Conservation (phyloP, 35 echinoderm and acorn worm species). For the Apostichopus californicus region DNA sequence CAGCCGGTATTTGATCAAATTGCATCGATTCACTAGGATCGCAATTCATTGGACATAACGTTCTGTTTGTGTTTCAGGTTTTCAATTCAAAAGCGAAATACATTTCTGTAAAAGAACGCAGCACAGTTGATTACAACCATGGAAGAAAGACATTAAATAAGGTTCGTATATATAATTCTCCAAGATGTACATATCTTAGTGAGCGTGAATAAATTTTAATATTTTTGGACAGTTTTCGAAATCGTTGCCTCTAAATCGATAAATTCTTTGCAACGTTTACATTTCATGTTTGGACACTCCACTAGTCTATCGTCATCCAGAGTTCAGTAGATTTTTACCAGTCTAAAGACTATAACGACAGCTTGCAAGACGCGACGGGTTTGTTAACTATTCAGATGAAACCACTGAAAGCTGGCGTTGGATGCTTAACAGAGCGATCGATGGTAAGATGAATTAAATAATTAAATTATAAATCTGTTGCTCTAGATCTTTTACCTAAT, state of each 20-base stretch:
- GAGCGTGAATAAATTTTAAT: too few species aligned
- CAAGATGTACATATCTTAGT: too few species aligned
- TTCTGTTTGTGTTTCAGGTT: background rate
- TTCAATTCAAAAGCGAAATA: background rate
- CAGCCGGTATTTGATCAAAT: too few species aligned
- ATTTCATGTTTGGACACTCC: too few species aligned
- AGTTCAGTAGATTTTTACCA: slow-evolving; percentile 17
- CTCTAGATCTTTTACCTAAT: too few species aligned
- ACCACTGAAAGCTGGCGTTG: background rate
- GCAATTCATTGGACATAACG: too few species aligned
- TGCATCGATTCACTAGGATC: too few species aligned
- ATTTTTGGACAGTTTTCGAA: too few species aligned
- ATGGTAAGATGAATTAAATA: background rate
- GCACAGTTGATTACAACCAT: background rate
- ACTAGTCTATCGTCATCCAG: background rate
- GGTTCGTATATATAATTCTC: background rate
- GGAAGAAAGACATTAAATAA: background rate
- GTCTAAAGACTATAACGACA: background rate
- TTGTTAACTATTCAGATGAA: slow-evolving; percentile 14
- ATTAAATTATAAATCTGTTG: too few species aligned
- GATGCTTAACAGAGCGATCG: background rate
- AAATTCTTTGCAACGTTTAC: too few species aligned
- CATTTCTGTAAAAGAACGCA: background rate
- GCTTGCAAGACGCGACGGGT: background rate
- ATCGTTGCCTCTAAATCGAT: too few species aligned